A percentile compares a stretch with the other conserved stretches of the same genome.
Conservation (phyloP, 2,888 invertebrate genomes). For the Athalia circularis region DNA sequence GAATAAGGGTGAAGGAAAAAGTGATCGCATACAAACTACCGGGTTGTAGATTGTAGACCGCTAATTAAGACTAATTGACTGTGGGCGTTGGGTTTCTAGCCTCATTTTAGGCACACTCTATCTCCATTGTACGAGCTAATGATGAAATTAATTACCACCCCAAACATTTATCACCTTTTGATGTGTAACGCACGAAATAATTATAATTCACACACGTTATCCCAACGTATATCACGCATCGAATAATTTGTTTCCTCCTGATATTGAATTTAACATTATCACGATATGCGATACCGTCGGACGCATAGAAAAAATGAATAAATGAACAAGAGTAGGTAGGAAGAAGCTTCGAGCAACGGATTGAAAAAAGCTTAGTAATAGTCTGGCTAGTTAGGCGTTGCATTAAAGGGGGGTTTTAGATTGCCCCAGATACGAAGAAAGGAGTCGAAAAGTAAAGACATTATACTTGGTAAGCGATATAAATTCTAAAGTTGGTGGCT, state of each 20-base stretch:
- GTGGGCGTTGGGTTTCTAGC: slow-evolving; percentile 26
- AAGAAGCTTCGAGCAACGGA: too few relatives aligned
- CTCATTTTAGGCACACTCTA: slow-evolving; percentile 30
- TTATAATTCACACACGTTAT: not conserved
- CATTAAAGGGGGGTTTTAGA: too few relatives aligned
- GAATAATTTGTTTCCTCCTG: not conserved
- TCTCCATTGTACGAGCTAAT: slow-evolving; percentile 39
- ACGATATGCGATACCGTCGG: too few relatives aligned
- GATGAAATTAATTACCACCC: slow-evolving; percentile 44
- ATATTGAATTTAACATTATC: not conserved
- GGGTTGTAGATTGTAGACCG: slow-evolving; percentile 21
- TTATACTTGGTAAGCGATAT: too few relatives aligned
- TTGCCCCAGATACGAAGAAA: too few relatives aligned
- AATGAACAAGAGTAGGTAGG: too few relatives aligned
- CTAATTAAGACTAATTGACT: slow-evolving; percentile 43
- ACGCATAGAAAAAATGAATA: too few relatives aligned
- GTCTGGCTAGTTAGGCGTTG: too few relatives aligned
- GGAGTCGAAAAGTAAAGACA: too few relatives aligned
- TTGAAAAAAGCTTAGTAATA: too few relatives aligned
- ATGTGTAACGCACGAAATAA: not conserved
- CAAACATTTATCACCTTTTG: slow-evolving; percentile 29
- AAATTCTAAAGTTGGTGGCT: too few relatives aligned
- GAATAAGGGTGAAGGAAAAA: not conserved
- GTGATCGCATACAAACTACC: slow-evolving; percentile 17
- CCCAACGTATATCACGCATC: not conserved